phyloP scores from a whole-genome alignment of 2,888 invertebrate genomes.

The Pantelozetes paolii region DNA sequence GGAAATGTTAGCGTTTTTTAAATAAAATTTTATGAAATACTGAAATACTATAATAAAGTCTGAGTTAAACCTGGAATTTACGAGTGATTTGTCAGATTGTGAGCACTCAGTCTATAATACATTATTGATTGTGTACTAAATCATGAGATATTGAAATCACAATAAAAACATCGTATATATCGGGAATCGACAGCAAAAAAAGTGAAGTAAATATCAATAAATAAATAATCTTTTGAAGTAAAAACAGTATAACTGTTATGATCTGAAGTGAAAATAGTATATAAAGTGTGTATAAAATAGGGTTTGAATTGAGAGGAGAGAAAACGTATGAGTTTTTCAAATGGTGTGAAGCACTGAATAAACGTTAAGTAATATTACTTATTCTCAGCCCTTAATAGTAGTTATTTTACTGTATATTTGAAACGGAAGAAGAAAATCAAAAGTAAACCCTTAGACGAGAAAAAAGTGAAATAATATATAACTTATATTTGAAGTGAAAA shows the following conservation, averaged over 20 bases:
- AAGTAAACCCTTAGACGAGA: not conserved
- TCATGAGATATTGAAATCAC: conserved; percentile 11
- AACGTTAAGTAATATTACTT: not conserved
- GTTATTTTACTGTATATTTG: not conserved
- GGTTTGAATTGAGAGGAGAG: no score
- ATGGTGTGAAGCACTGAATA: not conserved
- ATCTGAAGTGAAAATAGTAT: not conserved
- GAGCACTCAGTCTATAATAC: no score
- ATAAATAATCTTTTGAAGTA: not conserved
- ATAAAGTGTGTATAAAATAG: no score
- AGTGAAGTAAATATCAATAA: no score
- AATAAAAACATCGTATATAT: not conserved
- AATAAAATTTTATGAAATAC: no score
- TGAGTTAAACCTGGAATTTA: no score
- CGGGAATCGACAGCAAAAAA: not conserved
- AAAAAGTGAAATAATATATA: no score
- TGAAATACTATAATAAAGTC: no score
- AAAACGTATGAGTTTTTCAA: conserved; percentile 11
- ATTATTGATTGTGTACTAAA: not conserved
- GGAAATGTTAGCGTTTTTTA: no score
- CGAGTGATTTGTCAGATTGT: no score
- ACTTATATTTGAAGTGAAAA: no score
- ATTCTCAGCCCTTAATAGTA: not conserved
- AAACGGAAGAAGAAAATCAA: not conserved
- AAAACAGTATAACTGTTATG: not conserved